Evolutionary conservation across 2,113 vertebrate species (phyloP).

Genomic region (Nicator chloris): DNA sequence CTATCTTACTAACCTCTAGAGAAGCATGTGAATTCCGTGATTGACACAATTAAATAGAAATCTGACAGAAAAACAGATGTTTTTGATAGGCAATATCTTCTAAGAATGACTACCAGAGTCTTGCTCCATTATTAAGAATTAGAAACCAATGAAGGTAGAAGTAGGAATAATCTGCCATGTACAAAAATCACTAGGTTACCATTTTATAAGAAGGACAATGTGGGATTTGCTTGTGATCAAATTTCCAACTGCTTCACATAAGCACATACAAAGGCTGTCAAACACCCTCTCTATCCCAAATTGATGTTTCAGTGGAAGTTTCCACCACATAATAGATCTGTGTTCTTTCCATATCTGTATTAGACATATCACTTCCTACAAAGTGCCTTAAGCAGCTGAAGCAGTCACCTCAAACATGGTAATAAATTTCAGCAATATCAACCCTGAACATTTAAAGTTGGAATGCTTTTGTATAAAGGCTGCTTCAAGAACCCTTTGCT

Average conservation of each 20-base stretch:
- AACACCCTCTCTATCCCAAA: neutral
- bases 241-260: neutral
- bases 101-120: neutral
- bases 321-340: neutral
- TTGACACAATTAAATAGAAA: neutral
- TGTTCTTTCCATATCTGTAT: neutral
- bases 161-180: neutral
- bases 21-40: accelerated
- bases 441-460: neutral
- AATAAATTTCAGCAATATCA: neutral
- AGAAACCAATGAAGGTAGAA: neutral
- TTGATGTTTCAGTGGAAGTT: neutral
- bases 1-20: neutral
- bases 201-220: neutral
- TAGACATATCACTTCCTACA: neutral
- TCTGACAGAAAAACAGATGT: neutral
- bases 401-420: neutral
- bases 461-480: neutral
- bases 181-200: neutral
- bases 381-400: neutral
- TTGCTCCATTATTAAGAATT: neutral
- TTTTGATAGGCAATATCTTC: neutral
- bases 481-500: neutral
- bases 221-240: neutral
- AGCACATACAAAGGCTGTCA: neutral